Evolutionary conservation across 2,113 vertebrate genomes (phyloP).

Genomic region (Eclectus roratus): DNA sequence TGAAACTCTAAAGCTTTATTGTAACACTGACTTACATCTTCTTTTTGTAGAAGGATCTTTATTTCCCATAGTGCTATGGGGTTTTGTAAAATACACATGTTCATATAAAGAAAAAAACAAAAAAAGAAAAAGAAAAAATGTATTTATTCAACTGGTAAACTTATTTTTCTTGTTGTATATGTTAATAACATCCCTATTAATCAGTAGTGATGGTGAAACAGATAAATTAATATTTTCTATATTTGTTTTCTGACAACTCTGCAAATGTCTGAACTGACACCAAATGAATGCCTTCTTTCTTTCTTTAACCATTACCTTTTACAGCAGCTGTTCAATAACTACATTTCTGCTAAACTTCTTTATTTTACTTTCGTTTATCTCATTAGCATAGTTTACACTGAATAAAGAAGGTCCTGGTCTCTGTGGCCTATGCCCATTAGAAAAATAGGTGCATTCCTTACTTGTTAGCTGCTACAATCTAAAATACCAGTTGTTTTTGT

Average conservation of each 20-base stretch:
- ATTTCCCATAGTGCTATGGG: constrained; percentile 90
- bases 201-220: constrained; percentile 63
- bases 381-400: not conserved
- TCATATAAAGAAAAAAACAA: constrained; percentile 78
- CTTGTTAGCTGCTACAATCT: not conserved
- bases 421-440: not conserved
- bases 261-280: constrained; percentile 44
- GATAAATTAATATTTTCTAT: constrained; percentile 70
- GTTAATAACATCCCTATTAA: constrained; percentile 73
- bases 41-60: constrained; percentile 89
- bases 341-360: not conserved
- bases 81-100: constrained; percentile 90
- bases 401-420: constrained; percentile 17
- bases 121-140: constrained; percentile 85
- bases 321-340: not conserved
- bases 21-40: constrained; percentile 82
- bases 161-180: constrained; percentile 85
- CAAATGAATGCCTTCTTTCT: not conserved
- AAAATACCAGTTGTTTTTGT: constrained; percentile 24
- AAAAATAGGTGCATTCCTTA: not conserved
- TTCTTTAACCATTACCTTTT: constrained; percentile 24
- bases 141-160: constrained; percentile 98
- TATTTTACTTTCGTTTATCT: not conserved
- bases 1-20: constrained; percentile 79
- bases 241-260: constrained; percentile 57